Conservation (phyloP, 2,888 invertebrate genomes). For the Bellardia pandia region DNA sequence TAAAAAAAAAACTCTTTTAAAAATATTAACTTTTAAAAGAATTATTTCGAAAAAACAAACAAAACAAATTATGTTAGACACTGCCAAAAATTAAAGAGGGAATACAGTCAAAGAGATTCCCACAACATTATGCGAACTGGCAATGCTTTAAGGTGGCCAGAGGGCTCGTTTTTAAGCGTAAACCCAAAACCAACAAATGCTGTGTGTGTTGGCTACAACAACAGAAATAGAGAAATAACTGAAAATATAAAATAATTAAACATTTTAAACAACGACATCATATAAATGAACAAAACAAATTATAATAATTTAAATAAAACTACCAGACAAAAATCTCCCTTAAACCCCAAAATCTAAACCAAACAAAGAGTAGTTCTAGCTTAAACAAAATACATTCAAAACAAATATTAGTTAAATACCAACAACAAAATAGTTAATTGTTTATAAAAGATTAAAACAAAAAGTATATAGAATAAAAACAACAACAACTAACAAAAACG, state of each 20-base stretch:
- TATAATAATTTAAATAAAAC: slow-evolving; percentile 35
- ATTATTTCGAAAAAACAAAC: slow-evolving; percentile 8
- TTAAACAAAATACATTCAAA: slow-evolving; percentile 66
- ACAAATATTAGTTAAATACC: slow-evolving; percentile 63
- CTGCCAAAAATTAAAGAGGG: slow-evolving; percentile 74
- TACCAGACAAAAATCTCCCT: slow-evolving; percentile 28
- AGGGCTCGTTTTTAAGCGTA: slow-evolving; percentile 26
- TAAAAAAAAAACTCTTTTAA: slow-evolving; percentile 32
- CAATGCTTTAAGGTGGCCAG: slow-evolving; percentile 51
- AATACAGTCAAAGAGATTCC: neutral
- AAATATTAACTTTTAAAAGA: slow-evolving; percentile 43
- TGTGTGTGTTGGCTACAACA: slow-evolving; percentile 48
- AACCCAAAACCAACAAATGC: slow-evolving; percentile 36
- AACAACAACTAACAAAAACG: slow-evolving; percentile 16
- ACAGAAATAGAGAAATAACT: slow-evolving; percentile 41
- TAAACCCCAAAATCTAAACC: neutral
- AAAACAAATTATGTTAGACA: slow-evolving; percentile 78
- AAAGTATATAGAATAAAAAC: slow-evolving; percentile 47
- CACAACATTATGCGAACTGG: slow-evolving; percentile 10
- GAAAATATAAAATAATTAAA: slow-evolving; percentile 34
- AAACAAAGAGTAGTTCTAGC: slow-evolving; percentile 64
- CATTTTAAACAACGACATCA: slow-evolving; percentile 71
- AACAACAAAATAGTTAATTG: slow-evolving; percentile 65
- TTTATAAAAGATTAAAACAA: slow-evolving; percentile 57
- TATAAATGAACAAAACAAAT: slow-evolving; percentile 62